These are phyloP conservation scores for Aphidius gifuensis DNA, from an alignment of 1,140 invertebrate genomes.

Conservation along the genomic window DNA sequence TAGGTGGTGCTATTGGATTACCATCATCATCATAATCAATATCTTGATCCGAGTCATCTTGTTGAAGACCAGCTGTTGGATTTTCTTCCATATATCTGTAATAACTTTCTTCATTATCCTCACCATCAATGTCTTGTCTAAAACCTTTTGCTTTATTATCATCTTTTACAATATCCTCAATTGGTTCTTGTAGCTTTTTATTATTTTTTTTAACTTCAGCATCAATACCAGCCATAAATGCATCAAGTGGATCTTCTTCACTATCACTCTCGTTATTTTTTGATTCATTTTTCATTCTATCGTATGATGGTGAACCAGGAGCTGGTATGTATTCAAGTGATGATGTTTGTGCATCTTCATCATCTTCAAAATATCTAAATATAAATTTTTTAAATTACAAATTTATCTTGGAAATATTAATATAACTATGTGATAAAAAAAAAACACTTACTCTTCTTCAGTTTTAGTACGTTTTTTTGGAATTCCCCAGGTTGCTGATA, in stretches of 20 bases:
- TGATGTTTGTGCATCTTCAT: conserved; percentile 62
- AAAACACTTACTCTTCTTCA: conserved; percentile 80
- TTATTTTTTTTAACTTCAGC: conserved; percentile 68
- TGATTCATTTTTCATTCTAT: conserved; percentile 40
- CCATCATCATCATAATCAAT: conserved; percentile 97
- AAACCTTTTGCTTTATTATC: conserved; percentile 66
- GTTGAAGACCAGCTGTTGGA: conserved; percentile 80
- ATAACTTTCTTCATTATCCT: conserved; percentile 94
- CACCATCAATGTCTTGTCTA: conserved; percentile 90
- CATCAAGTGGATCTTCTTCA: conserved; percentile 96
- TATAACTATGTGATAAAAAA: neutral
- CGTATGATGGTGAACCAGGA: conserved; percentile 75
- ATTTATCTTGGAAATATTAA: too few relatives aligned
- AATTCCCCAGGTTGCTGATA: conserved; percentile 71
- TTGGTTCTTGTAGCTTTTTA: conserved; percentile 33
- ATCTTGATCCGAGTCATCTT: conserved; percentile 83
- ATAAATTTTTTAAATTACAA: conserved; percentile 10
- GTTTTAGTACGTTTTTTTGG: conserved; percentile 82
- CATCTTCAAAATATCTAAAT: conserved; percentile 77
- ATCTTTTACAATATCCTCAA: conserved; percentile 44
- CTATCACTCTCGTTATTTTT: conserved; percentile 70
- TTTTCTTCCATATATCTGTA: conserved; percentile 97
- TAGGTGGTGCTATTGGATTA: conserved; percentile 88
- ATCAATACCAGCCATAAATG: conserved; percentile 95
- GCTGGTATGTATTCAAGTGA: conserved; percentile 80